phyloP scores from a whole-genome alignment of 2,113 vertebrate species.

The Tichodroma muraria region DNA sequence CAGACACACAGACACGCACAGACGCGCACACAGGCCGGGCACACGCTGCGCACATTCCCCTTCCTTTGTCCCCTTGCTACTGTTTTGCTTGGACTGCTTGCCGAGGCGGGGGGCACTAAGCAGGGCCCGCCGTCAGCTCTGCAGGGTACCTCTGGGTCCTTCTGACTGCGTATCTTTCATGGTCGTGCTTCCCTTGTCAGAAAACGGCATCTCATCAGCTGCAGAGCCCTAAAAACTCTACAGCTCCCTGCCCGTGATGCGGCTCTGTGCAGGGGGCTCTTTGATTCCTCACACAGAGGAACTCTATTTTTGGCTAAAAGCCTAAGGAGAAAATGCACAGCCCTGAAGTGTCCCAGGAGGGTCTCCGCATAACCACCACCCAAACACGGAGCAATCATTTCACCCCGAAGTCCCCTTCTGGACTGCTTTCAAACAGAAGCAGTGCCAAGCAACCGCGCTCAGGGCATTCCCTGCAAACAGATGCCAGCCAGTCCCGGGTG shows the following conservation, averaged over 20 bases:
- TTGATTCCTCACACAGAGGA: accelerated
- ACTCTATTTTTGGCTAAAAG: accelerated
- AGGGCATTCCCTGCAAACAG: neutral
- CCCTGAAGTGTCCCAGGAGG: neutral
- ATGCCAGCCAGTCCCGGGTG: accelerated
- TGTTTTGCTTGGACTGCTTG: neutral
- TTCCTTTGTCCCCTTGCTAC: neutral
- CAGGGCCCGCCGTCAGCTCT: neutral
- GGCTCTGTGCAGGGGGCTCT: neutral
- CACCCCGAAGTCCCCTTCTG: neutral
- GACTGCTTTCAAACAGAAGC: neutral
- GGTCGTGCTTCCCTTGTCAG: neutral
- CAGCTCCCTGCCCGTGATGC: neutral
- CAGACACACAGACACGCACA: too few relatives aligned
- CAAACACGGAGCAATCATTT: neutral
- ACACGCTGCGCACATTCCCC: neutral
- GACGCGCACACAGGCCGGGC: neutral
- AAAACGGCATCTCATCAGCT: accelerated
- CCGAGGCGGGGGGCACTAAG: accelerated
- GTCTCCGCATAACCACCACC: neutral
- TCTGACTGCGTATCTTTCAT: accelerated
- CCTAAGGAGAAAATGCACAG: neutral
- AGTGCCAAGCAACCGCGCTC: accelerated
- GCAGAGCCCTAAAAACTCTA: accelerated
- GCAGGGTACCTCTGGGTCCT: neutral